A percentile compares a stretch with the other conserved stretches of the same genome.
Evolutionary conservation across 2,797 vertebrate species (phyloP).

Genomic region (Brachyalestes nurse): DNA sequence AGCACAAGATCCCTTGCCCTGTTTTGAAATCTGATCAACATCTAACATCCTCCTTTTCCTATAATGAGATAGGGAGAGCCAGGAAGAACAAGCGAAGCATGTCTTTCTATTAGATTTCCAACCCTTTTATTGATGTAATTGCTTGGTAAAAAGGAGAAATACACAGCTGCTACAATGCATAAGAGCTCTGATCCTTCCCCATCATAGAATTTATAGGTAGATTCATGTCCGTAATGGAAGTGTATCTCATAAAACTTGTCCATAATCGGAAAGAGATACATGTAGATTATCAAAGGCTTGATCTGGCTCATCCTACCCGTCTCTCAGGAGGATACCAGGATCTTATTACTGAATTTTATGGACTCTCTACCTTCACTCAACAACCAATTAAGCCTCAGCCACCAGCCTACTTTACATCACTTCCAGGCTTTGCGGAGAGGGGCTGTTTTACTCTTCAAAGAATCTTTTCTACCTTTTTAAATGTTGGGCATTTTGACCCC

Average conservation of each 20-base stretch:
- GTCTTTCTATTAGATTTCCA: conserved; percentile 61
- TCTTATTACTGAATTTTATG: conserved; percentile 52
- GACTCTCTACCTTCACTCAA: conserved; percentile 49
- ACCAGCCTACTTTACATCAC: conserved; percentile 44
- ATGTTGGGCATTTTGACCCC: conserved; percentile 51
- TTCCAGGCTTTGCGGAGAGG: conserved; percentile 20
- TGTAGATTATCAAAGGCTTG: conserved; percentile 47
- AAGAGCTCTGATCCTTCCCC: conserved; percentile 57
- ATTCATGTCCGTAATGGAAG: conserved; percentile 58
- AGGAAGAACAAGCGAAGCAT: conserved; percentile 53
- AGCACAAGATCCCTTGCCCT: conserved; percentile 56
- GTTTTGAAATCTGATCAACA: conserved; percentile 67
- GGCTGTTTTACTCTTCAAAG: conserved; percentile 44
- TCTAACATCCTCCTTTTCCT: conserved; percentile 61
- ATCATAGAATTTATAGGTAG: conserved; percentile 56
- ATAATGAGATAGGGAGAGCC: conserved; percentile 58
- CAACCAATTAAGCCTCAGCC: conserved; percentile 49
- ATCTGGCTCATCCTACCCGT: conserved; percentile 48
- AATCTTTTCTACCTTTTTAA: conserved; percentile 48
- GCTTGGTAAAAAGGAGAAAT: conserved; percentile 55
- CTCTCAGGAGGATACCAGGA: conserved; percentile 42
- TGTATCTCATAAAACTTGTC: conserved; percentile 44
- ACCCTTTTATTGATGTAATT: conserved; percentile 60
- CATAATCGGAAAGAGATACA: conserved; percentile 51
- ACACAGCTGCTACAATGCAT: conserved; percentile 52